Conservation (phyloP, 2,797 vertebrate genomes). For the Danio choprae region DNA sequence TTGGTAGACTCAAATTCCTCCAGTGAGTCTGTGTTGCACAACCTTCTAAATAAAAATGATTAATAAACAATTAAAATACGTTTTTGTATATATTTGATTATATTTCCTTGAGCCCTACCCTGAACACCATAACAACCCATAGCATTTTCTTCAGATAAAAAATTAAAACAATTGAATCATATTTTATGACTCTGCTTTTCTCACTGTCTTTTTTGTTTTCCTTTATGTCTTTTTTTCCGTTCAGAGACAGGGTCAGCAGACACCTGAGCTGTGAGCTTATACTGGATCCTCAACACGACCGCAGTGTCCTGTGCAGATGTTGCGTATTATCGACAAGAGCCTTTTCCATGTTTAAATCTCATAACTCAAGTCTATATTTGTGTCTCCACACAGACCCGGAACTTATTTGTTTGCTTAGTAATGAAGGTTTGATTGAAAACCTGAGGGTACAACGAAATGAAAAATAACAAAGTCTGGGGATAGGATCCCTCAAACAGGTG, state of each 20-base stretch:
- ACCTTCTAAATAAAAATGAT: too few relatives aligned
- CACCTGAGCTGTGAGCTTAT: conserved; percentile 7
- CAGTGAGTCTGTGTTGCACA: too few relatives aligned
- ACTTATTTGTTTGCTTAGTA: conserved; percentile 84
- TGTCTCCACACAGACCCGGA: conserved; percentile 79
- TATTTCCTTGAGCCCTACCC: too few relatives aligned
- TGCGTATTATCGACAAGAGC: conserved; percentile 75
- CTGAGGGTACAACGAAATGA: conserved; percentile 82
- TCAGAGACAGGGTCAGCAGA: background rate
- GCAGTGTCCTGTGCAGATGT: conserved; percentile 75
- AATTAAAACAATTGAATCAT: too few relatives aligned
- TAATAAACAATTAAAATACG: too few relatives aligned
- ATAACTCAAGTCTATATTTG: conserved; percentile 84
- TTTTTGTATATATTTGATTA: too few relatives aligned
- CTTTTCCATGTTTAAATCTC: conserved; percentile 75
- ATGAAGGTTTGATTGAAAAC: conserved; percentile 81
- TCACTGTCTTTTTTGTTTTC: background rate
- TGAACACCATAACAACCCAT: too few relatives aligned
- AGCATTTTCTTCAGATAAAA: background rate
- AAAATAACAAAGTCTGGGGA: conserved; percentile 79
- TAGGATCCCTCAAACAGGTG: conserved; percentile 78
- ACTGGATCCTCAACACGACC: conserved; percentile 33
- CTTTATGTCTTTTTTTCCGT: background rate
- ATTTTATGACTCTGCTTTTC: background rate
- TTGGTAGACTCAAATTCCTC: too few relatives aligned